phyloP scores from a whole-genome alignment of 2,113 vertebrate species.

The Tachuris rubrigastra region DNA sequence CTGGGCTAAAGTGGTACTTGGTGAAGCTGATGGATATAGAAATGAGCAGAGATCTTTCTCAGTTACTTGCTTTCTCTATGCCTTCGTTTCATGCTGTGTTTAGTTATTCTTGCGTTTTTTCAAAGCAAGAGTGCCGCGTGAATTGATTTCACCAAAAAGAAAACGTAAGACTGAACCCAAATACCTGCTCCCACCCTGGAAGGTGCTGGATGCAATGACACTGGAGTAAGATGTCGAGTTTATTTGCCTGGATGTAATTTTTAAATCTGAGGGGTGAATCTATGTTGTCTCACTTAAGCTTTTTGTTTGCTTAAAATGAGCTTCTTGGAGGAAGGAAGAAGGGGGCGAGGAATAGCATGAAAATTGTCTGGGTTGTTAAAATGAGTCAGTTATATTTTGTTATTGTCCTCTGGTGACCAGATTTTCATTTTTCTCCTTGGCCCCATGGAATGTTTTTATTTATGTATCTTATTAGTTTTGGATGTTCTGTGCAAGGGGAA shows the following conservation, averaged over 20 bases:
- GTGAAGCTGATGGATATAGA: not conserved
- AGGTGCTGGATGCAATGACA: not conserved
- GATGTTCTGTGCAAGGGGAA: constrained; percentile 58
- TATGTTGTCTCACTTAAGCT: not conserved
- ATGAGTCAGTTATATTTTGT: constrained; percentile 20
- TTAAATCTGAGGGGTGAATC: not conserved
- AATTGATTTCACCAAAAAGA: not conserved
- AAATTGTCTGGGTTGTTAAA: constrained; percentile 21
- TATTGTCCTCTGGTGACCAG: constrained; percentile 41
- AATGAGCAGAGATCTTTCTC: not conserved
- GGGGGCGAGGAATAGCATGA: not conserved
- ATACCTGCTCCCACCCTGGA: fast-evolving
- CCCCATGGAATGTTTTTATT: constrained; percentile 66
- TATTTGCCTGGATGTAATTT: not conserved
- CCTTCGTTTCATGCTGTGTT: not conserved
- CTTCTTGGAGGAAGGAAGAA: not conserved
- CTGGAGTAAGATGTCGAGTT: not conserved
- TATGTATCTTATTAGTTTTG: constrained; percentile 67
- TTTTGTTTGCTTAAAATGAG: not conserved
- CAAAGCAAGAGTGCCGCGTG: not conserved
- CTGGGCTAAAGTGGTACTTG: not conserved
- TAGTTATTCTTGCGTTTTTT: not conserved
- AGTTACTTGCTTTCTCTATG: not conserved
- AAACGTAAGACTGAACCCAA: not conserved
- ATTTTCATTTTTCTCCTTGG: constrained; percentile 51